Percentiles rank a stretch among this genome's conserved stretches.
Conservation (phyloP, 1,140 invertebrate species). For the Cepaea nemoralis region DNA sequence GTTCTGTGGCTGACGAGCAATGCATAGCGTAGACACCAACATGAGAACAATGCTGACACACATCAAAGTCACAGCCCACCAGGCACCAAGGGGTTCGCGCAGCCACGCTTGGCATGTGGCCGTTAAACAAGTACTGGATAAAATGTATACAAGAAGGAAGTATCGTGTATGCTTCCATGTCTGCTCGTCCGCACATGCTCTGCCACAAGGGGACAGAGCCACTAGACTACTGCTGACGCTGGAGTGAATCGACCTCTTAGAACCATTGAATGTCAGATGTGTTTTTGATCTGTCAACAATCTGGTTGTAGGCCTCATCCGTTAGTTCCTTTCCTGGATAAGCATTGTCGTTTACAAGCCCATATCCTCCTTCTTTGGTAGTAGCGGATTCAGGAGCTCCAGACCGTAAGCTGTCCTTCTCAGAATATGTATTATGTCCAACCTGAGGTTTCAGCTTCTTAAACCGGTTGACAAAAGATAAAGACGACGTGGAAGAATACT, state of each 20-base stretch:
- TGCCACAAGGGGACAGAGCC: conserved; percentile 48
- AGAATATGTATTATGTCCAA: neutral
- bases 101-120: conserved; percentile 37
- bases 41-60: conserved; percentile 56
- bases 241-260: conserved; percentile 44
- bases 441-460: neutral
- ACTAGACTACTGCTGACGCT: conserved; percentile 52
- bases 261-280: neutral
- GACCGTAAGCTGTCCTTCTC: conserved; percentile 29
- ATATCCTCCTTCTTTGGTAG: neutral
- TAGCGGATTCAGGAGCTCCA: neutral
- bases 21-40: conserved; percentile 50
- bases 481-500: neutral
- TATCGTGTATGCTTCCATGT: conserved; percentile 54
- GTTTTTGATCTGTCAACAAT: neutral
- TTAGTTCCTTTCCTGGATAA: neutral
- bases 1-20: conserved; percentile 66
- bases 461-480: conserved; percentile 20
- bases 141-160: conserved; percentile 57
- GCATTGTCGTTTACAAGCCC: neutral
- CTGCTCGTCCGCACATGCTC: conserved; percentile 48
- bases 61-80: conserved; percentile 60
- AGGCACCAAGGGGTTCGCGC: conserved; percentile 59
- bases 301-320: neutral
- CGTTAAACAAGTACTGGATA: conserved; percentile 46